Base-by-base conservation (phyloP, 2,797 vertebrate genomes). In the Columba guinea region DNA sequence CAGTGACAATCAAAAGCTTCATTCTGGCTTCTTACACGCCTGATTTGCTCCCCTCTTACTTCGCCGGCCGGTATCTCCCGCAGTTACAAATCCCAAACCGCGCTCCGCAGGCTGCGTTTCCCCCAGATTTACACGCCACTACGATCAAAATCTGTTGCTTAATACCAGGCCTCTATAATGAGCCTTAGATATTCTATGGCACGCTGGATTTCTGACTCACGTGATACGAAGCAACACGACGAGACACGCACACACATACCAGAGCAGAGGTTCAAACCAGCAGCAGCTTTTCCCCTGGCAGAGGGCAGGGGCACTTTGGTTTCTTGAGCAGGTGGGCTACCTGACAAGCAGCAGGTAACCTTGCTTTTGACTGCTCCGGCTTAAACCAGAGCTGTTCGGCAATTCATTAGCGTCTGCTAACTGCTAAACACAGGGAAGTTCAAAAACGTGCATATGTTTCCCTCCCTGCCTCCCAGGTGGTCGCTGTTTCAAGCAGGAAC, bases 381-480 rank as follows among this genome's bases (percentile, higher is more conserved):
- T 97, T 95, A 95, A 96, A 97, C 94, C 96, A 93, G 96, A 34
- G 96, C 92, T 96, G 97, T 87, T 97, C 93, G 96, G 97, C 97
- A 97, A 97, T 97, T 97, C 97, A 97, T 97, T 97, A 97, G 96
- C 94, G 97, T 95, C 97, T 97, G 97, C 97, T 97, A 97, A 97
- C 95, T 97, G 97, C 96, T 97, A 96, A 96, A 97, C 96, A 97
- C 91, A 95, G 85, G 90, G 93, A 96, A 97, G 98, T 98, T 98
- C 97, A 98, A 97, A 97, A 96, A 84, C 96, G 86, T 96, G 97
- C 81, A 95, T 97, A 97, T 98, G 97, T 96, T 98, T 98, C 81
- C 90, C 88, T 97, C 97, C 89, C 95, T 95, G 95, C 97, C 97
- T 97, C 97, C 97, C 97, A 98, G 97, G 97, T 97, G 98, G 97